Evolutionary conservation across 2,113 vertebrate genomes (phyloP).

Genomic region (Malaclemys terrapin): DNA sequence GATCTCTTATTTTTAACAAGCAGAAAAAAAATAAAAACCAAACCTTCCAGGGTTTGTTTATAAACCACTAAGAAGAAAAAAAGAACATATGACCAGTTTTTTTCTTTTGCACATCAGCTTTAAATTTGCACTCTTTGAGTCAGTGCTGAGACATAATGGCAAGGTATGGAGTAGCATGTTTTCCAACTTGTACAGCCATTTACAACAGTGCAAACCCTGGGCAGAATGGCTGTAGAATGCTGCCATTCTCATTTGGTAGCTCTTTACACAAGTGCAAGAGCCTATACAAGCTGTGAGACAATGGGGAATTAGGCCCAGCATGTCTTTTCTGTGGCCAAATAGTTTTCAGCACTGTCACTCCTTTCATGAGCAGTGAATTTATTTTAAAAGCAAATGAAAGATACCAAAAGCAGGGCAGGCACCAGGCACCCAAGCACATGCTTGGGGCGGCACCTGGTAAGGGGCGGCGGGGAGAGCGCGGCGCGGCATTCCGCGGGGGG

Average conservation of each 20-base stretch:
- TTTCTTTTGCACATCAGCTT: background rate
- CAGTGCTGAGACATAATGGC: background rate
- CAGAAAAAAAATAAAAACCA: background rate
- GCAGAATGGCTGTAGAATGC: background rate
- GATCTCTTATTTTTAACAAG: background rate
- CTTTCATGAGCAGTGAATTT: background rate
- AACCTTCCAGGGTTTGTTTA: background rate
- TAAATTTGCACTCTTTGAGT: background rate
- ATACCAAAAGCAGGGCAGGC: background rate
- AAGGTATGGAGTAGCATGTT: background rate
- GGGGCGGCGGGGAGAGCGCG: too few relatives aligned
- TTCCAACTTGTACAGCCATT: background rate
- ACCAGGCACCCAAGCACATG: too few relatives aligned
- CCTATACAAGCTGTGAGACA: background rate
- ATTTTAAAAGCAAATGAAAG: slow-evolving; percentile 14
- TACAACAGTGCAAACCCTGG: background rate
- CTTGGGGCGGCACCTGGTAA: too few relatives aligned
- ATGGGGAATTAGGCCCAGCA: background rate
- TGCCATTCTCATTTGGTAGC: background rate
- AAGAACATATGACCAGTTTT: fast-evolving
- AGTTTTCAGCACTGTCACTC: background rate
- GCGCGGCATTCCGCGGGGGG: too few relatives aligned
- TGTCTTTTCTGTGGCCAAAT: background rate
- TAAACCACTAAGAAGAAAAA: background rate
- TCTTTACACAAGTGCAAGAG: too few relatives aligned